phyloP scores from a whole-genome alignment of 2,113 vertebrate species.

The Burhinus oedicnemus region DNA sequence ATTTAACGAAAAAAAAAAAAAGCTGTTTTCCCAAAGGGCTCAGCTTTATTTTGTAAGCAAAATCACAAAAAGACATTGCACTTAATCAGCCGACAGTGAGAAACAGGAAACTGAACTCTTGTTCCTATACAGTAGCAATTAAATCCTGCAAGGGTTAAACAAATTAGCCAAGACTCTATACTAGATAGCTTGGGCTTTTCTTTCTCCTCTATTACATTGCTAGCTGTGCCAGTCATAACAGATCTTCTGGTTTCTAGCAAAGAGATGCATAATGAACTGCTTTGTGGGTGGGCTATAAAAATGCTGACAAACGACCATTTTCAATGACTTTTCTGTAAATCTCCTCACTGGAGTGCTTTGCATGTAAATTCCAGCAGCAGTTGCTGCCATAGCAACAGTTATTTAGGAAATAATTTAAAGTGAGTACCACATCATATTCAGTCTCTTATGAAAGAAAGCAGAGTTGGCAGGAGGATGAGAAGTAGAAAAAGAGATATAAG shows the following conservation, averaged over 20 bases:
- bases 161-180: neutral
- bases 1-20: neutral
- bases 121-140: neutral
- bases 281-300: constrained; percentile 51
- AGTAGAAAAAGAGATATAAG: neutral
- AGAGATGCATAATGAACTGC: constrained; percentile 36
- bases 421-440: constrained; percentile 45
- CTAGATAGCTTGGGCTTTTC: neutral
- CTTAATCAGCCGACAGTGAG: neutral
- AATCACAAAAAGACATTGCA: neutral
- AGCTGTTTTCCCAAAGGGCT: neutral
- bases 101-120: neutral
- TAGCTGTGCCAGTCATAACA: neutral
- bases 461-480: constrained; percentile 13
- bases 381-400: constrained; percentile 76
- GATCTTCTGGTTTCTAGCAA: neutral
- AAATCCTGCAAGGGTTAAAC: neutral
- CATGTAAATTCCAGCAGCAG: constrained; percentile 71
- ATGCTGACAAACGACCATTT: constrained; percentile 57
- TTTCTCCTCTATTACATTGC: neutral
- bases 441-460: constrained; percentile 33
- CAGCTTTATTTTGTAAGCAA: neutral
- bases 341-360: constrained; percentile 52
- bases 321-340: constrained; percentile 61
- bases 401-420: constrained; percentile 76